These are phyloP conservation scores for human DNA, from an alignment of 2,113 vertebrate species.

Conservation along the genomic window GRCh38 chr4:102665001-102665500, in stretches of 20 bases:
- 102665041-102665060: background rate
- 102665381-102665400: background rate
- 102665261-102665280: background rate
- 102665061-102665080: background rate
- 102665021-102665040: slow-evolving; percentile 5
- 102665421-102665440: background rate
- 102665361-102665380: background rate
- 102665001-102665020: background rate
- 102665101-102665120: background rate
- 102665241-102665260: background rate
- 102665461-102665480: background rate
- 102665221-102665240: background rate
- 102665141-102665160: background rate
- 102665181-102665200: background rate
- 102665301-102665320: background rate
- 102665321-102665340: background rate
- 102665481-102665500: background rate
- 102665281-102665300: background rate
- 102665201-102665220: background rate
- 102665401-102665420: background rate
- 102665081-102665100: background rate
- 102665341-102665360: background rate
- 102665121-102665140: background rate
- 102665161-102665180: background rate
- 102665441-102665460: background rate